Conservation (phyloP, 2,888 invertebrate species). For the Leistus spinibarbis region DNA sequence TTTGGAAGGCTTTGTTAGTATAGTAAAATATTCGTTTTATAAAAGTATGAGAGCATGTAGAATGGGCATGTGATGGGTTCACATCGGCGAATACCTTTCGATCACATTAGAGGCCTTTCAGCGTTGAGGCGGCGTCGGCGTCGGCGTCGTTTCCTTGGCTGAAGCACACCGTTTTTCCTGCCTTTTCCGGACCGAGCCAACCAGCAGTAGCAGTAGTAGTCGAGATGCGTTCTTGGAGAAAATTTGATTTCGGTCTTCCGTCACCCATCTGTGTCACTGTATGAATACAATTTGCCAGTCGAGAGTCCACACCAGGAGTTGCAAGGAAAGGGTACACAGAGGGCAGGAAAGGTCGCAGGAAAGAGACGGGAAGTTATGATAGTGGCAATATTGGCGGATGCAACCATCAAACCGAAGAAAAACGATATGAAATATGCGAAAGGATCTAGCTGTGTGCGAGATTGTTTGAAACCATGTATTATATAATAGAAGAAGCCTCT, state of each 20-base stretch:
- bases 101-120: slow-evolving; percentile 27
- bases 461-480: slow-evolving; percentile 47
- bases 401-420: slow-evolving; percentile 14
- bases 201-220: slow-evolving; percentile 5
- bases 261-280: slow-evolving; percentile 49
- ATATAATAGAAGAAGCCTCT: slow-evolving; percentile 42
- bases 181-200: neutral
- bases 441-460: slow-evolving; percentile 44
- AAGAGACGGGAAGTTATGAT: slow-evolving; percentile 42
- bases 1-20: no score
- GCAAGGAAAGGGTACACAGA: neutral
- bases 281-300: slow-evolving; percentile 48
- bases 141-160: slow-evolving; percentile 15
- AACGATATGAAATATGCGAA: slow-evolving; percentile 47
- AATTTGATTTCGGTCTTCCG: slow-evolving; percentile 50
- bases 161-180: slow-evolving; percentile 48
- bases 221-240: slow-evolving; percentile 47
- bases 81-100: slow-evolving; percentile 34
- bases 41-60: neutral
- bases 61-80: neutral
- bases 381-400: slow-evolving; percentile 46
- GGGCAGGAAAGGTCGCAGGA: neutral
- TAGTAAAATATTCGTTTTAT: no score
- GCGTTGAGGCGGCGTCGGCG: neutral
- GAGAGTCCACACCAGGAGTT: slow-evolving; percentile 18